phyloP scores from a whole-genome alignment of 2,888 invertebrate genomes.

The Anodontia alba region DNA sequence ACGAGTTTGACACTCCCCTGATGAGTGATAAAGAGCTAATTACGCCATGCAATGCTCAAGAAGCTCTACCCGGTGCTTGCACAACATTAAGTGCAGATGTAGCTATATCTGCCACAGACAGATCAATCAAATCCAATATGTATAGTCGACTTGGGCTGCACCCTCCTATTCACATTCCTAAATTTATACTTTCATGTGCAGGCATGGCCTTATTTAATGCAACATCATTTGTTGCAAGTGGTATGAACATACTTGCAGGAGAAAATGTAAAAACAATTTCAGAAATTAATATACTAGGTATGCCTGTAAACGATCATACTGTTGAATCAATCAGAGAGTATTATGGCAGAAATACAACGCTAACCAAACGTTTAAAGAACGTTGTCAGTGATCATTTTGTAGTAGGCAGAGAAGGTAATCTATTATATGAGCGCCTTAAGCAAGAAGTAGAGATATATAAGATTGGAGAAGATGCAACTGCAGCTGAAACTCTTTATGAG shows the following conservation, averaged over 20 bases:
- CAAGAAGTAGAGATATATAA: not conserved
- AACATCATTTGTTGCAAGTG: not conserved
- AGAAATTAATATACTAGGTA: not conserved
- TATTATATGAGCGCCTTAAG: not conserved
- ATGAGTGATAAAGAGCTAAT: conserved; percentile 5
- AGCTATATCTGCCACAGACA: not conserved
- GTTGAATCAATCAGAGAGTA: not conserved
- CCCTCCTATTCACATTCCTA: not conserved
- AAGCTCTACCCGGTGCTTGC: conserved; percentile 20
- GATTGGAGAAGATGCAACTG: not conserved
- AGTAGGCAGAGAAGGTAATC: not conserved
- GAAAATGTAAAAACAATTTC: not conserved
- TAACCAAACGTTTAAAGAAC: not conserved
- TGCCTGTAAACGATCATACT: not conserved
- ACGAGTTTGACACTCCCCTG: conserved; percentile 33
- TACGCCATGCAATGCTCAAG: conserved; percentile 23
- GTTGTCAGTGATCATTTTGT: not conserved
- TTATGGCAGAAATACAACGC: not conserved
- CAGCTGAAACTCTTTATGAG: not conserved
- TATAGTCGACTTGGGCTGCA: not conserved
- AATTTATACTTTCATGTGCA: not conserved
- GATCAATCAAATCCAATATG: not conserved
- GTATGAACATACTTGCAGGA: not conserved
- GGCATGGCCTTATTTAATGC: not conserved
- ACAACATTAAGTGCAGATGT: conserved; percentile 9